Evolutionary conservation across 2,797 vertebrate genomes (phyloP), one percentile per base, ranked within the genome.

Genomic region (Fundulus diaphanus): DNA sequence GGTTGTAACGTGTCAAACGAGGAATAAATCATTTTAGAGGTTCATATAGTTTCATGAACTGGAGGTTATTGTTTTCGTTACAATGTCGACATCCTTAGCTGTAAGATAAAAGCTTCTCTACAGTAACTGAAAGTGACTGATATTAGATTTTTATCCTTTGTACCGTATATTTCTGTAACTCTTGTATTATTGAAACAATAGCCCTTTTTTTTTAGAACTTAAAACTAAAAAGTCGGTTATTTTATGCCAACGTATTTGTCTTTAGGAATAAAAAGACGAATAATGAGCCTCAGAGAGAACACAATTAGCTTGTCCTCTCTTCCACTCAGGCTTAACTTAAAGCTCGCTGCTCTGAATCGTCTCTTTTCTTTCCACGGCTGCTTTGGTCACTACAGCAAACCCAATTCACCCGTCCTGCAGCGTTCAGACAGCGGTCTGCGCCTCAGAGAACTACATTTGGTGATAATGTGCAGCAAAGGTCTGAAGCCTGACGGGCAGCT

Each of bases 401-500:
- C n/a, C 12, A 46, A n/a, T n/a, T n/a, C n/a, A n/a, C n/a, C n/a
- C n/a, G n/a, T n/a, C n/a, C n/a, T 46, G 44, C 11, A 73, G n/a
- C 63, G n/a, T n/a, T n/a, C n/a, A 74, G 70, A 68, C 0, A 0
- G 57, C 37, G 67, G 49, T 72, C 29, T 31, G 74, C 7, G 37
- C 51, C 70, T 74, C 33, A 81, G 46, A 68, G 65, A 27, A 35
- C 29, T 37, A 65, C 49, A 70, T 16, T n/a, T n/a, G n/a, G 29
- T 76, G 77, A 77, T 76, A 54, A 37, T 68, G 70, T 66, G 78
- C 69, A 73, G 68, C 59, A 71, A 37, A 27, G 44, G 48, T 83
- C 56, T 72, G 67, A 79, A 87, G 69, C 44, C 56, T 72, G 56
- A 82, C 70, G 76, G 18, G 29, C 46, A 78, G 22, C 63, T 75